phyloP scores from a whole-genome alignment of 2,888 invertebrate genomes.

The Drosophila lacicola region DNA sequence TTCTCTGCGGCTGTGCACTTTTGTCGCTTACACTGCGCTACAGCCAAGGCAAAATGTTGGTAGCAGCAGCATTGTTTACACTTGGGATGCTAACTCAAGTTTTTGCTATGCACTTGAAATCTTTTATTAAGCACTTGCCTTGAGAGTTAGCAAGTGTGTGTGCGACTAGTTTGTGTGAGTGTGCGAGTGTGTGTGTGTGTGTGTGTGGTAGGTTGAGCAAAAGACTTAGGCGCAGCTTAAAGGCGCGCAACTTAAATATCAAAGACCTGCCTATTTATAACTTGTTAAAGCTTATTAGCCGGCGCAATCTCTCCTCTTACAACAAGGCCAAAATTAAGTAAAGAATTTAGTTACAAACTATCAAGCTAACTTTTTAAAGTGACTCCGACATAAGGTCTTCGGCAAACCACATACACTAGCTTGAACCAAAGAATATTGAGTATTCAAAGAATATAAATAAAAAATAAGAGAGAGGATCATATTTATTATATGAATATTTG shows the following conservation, averaged over 20 bases:
- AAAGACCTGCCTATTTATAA: conserved; percentile 16
- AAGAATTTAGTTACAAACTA: background rate
- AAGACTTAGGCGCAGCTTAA: background rate
- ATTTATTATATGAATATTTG: no score
- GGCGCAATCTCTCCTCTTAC: background rate
- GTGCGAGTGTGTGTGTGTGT: background rate
- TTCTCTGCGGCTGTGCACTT: conserved; percentile 31
- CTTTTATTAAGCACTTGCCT: conserved; percentile 54
- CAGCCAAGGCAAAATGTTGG: conserved; percentile 60
- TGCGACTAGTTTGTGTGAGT: background rate
- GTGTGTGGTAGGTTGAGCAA: background rate
- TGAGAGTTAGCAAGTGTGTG: conserved; percentile 9
- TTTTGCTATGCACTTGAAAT: conserved; percentile 64
- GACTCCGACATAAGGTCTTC: no score
- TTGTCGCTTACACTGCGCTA: conserved; percentile 39
- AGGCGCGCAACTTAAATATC: conserved; percentile 4
- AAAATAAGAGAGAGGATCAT: no score
- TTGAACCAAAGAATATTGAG: no score
- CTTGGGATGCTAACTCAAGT: conserved; percentile 54
- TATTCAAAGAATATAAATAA: no score
- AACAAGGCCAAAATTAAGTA: conserved; percentile 7
- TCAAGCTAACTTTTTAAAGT: no score
- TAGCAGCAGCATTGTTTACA: conserved; percentile 54
- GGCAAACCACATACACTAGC: no score
- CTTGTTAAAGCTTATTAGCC: conserved; percentile 21